Evolutionary conservation across 37 sponge, comb jelly and placozoan species (phyloP), one percentile per base, ranked within the genome.

Genomic region (Ianthella basta): DNA sequence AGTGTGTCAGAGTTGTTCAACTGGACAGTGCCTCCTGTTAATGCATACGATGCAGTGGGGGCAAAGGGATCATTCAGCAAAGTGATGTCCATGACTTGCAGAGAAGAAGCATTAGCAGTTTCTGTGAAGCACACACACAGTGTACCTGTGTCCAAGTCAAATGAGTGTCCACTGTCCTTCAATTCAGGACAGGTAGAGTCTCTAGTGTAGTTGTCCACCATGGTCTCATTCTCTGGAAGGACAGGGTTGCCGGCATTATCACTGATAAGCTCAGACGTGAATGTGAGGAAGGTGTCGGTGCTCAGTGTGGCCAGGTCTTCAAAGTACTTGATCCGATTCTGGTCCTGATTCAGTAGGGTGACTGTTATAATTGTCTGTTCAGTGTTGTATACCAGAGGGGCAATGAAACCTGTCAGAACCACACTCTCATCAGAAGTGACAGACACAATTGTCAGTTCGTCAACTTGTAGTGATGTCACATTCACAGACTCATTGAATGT

Each of bases 401-500:
- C 56, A 37, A 91, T 82, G 40, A 79, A 80, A 30, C 73, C 80
- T 0, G 75, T 86, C 0, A 87, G 56, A 6, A 82, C 86, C 65
- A 83, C 79, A 21, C 21, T 44, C 41, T 80, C 32, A 30, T 41
- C 82, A 8, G 50, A 60, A 18, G 72, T 60, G 27, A 1, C n/a
- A 15, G 74, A 41, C n/a, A 80, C 84, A 20, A 97, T 15, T 25
- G 92, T 94, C 19, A 94, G 15, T 67, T 92, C 74, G 10, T 81
- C 82, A 41, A 83, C 60, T 73, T 90, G 66, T 16, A 97, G 50
- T 1, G 95, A 84, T 0, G 80, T 55, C 10, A 78, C 77, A 75
- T 89, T 87, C 15, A 97, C 91, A 56, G 94, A 88, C 79, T 97
- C 97, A 27, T 91, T 90, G 54, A 97, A 97, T 60, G 25, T 68